Percentiles rank a stretch among this genome's conserved stretches.
These are phyloP conservation scores for Lithobates pipiens DNA, from an alignment of 2,797 vertebrate genomes.

Conservation along the genomic window DNA sequence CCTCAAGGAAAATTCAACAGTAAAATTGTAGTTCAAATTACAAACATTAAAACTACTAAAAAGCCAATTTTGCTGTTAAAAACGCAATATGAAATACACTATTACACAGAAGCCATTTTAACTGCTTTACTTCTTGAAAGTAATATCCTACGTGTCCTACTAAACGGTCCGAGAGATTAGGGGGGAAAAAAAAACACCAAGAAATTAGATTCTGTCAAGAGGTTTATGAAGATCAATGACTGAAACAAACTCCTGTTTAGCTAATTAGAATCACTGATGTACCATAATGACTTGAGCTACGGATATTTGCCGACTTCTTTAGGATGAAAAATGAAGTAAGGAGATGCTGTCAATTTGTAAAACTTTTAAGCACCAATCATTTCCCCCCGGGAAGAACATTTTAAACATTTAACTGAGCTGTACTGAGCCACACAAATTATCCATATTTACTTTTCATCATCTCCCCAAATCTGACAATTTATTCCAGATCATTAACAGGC, in stretches of 20 bases:
- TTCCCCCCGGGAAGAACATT: slow-evolving; percentile 75
- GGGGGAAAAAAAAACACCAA: slow-evolving; percentile 58
- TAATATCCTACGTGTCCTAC: slow-evolving; percentile 38
- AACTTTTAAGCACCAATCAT: slow-evolving; percentile 77
- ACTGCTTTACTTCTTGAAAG: slow-evolving; percentile 10
- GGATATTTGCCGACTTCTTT: slow-evolving; percentile 83
- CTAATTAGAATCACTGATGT: slow-evolving; percentile 86
- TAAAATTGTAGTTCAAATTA: background rate
- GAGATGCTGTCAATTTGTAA: slow-evolving; percentile 78
- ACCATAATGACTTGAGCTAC: slow-evolving; percentile 83
- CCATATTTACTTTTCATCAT: slow-evolving; percentile 66
- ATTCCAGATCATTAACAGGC: slow-evolving; percentile 72
- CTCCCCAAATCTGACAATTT: slow-evolving; percentile 71
- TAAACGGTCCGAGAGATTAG: slow-evolving; percentile 60
- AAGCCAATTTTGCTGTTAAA: background rate
- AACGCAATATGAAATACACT: background rate
- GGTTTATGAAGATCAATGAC: slow-evolving; percentile 85
- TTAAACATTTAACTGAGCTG: slow-evolving; percentile 74
- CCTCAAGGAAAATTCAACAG: background rate
- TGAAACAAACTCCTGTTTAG: slow-evolving; percentile 82
- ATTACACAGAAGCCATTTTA: background rate
- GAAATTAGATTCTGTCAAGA: slow-evolving; percentile 77
- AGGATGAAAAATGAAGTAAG: slow-evolving; percentile 85
- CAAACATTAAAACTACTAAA: background rate
- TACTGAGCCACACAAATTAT: slow-evolving; percentile 73